Base-by-base conservation (phyloP, 2,888 invertebrate genomes). In the Julus scandinavius region DNA sequence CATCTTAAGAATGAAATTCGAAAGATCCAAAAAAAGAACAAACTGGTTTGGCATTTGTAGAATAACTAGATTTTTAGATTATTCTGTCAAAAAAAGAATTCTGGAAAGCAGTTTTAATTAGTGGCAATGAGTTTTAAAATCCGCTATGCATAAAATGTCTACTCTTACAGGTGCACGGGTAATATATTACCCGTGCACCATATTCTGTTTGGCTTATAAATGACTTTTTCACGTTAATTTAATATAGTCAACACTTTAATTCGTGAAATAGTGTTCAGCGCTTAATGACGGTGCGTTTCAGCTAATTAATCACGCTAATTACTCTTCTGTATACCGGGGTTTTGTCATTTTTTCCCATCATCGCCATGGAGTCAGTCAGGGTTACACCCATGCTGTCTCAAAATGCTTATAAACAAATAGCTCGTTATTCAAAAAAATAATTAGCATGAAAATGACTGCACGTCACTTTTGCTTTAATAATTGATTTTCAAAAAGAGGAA, bases 361-460 rank as follows among this genome's bases (percentile, higher is more conserved):
- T 80, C 13, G 80, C 38, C 80, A 80, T 80, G 15, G 80, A 29
- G 80, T 38, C 80, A 29, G 29, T 29, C 38, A 38, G 80, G 29
- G 80, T 80, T 80, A 80, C 80, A 80, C 80, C 80, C 80, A 80
- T 80, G 80, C 29, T 80, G 80, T 80, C 80, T 38, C 38, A 29
- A 45, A 38, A 40, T 40, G 80, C 80, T 80, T 80, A 80, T 80
- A 80, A 80, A 80, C 80, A 80, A 80, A 80, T 40, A 80, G 80
- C 80, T 80, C 80, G 80, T 80, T 80, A 80, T 80, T 80, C 80
- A 80, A 80, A 80, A 80, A 80, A 80, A 80, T 80, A 80, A 80
- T 80, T 80, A 80, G 80, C 80, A 80, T 80, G 80, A 80, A 80
- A 80, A 80, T 80, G 80, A 80, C 80, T 80, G 80, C 80, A 80